Evolutionary conservation across 2,888 invertebrate species (phyloP).

Genomic region (Agonopterix heracliana): DNA sequence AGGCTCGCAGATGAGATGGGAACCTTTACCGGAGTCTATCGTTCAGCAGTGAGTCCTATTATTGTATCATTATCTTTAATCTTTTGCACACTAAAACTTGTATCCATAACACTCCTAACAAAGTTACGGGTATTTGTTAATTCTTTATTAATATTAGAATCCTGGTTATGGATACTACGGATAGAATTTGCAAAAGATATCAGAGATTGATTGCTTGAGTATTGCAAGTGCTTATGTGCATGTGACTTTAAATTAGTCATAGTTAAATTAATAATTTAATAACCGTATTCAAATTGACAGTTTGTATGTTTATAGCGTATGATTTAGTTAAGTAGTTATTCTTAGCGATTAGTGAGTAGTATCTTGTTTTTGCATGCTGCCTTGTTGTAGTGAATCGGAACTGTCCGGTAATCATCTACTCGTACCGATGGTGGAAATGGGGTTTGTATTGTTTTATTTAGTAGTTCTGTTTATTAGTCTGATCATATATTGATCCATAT

Average conservation of each 20-base stretch:
- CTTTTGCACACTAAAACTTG: neutral
- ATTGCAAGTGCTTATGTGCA: conserved; percentile 27
- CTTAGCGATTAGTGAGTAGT: conserved; percentile 48
- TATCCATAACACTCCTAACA: conserved; percentile 1
- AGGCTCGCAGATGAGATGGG: conserved; percentile 80
- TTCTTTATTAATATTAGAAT: too few species aligned
- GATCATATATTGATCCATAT: too few species aligned
- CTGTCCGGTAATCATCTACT: conserved; percentile 53
- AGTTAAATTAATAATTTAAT: neutral
- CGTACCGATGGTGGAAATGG: conserved; percentile 57
- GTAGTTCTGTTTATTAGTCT: neutral
- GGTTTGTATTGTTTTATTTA: conserved; percentile 48
- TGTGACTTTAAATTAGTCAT: conserved; percentile 10
- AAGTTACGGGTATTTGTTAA: neutral
- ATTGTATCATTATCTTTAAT: conserved; percentile 5
- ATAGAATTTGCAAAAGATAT: neutral
- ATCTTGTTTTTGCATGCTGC: conserved; percentile 70
- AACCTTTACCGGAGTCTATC: conserved; percentile 59
- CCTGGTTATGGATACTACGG: too few species aligned
- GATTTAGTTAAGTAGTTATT: neutral
- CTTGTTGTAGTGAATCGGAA: conserved; percentile 54
- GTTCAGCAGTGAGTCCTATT: conserved; percentile 48
- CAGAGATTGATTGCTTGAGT: conserved; percentile 21
- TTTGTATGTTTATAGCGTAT: conserved; percentile 4
- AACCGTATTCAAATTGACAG: neutral